Base-by-base conservation (phyloP, 1,140 invertebrate genomes). In the Plutomurus gul region DNA sequence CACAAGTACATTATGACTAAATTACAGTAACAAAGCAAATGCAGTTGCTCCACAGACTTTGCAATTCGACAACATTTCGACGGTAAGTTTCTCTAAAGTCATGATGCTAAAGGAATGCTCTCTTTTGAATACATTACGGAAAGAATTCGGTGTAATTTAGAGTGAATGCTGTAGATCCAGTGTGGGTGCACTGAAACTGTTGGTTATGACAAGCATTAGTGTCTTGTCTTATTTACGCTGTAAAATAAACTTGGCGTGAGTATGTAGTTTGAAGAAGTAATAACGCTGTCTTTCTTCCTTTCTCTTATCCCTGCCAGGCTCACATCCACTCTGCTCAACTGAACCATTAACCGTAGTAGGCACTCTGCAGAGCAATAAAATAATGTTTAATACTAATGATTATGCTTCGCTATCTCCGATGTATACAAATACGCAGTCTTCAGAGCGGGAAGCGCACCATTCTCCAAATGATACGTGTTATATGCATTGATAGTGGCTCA, bases 361-460 rank as follows among this genome's bases (percentile, higher is more conserved):
- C 51, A 60, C 25, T 65, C 16, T n/a, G 27, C 56, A 36, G 20
- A 33, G 56, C 56, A 65, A 65, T 65, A 65, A 65, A 65, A 65
- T 65, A 65, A 65, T 65, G 56, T 65, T 65, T 60, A 60, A 60
- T 60, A 60, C 30, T 60, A 60, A 60, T 60, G 51, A 60, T 60
- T 30, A 60, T 60, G 51, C 51, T 60, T n/a, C 5, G 4, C 27
- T 33, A 30, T 60, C 3, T 60, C 4, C 46, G 20, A 18, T 49
- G 8, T 49, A n/a, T 5, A 16, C 10, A 60, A 60, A 60, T 60
- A 16, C n/a, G 51, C 13, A 30, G 33, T 22, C 27, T 22, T 25
- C 13, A 4, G 25, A 60, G 51, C 18, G 30, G 16, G 51, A 27
- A 25, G 11, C 18, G 49, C 10, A 56, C 8, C 27, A 56, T 56